These are phyloP conservation scores for Heliconius charithonia DNA, from an alignment of 2,888 invertebrate genomes.

Conservation along the genomic window DNA sequence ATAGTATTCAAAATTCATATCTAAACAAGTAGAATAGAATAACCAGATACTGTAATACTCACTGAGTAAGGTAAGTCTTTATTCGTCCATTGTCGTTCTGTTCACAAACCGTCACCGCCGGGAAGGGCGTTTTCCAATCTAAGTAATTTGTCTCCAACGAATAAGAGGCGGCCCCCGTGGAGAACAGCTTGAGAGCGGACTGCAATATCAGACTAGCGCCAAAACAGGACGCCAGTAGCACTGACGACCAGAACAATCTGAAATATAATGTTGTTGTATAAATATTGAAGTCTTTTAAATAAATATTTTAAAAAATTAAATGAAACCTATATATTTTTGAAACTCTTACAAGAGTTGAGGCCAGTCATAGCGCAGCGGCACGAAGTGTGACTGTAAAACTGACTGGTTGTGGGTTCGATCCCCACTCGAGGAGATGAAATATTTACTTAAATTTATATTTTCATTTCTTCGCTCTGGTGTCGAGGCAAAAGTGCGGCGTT, in stretches of 20 bases:
- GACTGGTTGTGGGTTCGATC: no score
- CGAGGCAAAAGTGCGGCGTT: no score
- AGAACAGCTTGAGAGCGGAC: constrained; percentile 70
- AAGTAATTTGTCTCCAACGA: constrained; percentile 84
- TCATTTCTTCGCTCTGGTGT: no score
- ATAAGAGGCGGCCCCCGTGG: constrained; percentile 78
- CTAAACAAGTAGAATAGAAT: neutral
- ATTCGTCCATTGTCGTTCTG: constrained; percentile 62
- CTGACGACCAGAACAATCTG: constrained; percentile 82
- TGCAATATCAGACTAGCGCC: constrained; percentile 66
- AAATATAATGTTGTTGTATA: neutral
- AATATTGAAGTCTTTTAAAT: neutral
- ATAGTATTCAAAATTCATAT: no score
- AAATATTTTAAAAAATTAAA: no score
- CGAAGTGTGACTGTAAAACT: no score
- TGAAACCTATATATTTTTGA: no score
- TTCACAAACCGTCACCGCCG: constrained; percentile 85
- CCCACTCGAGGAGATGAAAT: no score
- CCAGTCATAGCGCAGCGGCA: no score
- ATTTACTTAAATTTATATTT: no score
- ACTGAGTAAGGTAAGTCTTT: constrained; percentile 47
- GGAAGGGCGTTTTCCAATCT: constrained; percentile 85
- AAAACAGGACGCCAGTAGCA: constrained; percentile 65
- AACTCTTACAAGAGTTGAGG: no score
- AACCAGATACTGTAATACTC: neutral